Conservation (phyloP, 2,888 invertebrate genomes). For the Lithophane socia region DNA sequence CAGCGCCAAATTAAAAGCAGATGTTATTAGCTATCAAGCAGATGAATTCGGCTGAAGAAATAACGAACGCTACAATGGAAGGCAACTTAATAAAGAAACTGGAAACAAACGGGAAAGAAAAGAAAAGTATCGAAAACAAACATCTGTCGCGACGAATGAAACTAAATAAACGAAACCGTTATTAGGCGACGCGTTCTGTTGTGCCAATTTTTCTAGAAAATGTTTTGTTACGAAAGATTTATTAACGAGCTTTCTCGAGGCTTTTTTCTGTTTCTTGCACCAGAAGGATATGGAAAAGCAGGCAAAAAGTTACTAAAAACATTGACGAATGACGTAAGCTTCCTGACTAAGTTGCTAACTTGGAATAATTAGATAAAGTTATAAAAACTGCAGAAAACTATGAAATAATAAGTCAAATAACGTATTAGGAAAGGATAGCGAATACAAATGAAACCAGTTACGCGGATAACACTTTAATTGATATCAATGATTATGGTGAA, state of each 20-base stretch:
- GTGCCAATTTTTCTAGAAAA: slow-evolving; percentile 29
- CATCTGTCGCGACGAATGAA: slow-evolving; percentile 71
- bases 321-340: not conserved
- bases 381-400: slow-evolving; percentile 12
- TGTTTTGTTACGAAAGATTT: slow-evolving; percentile 19
- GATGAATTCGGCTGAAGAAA: slow-evolving; percentile 53
- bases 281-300: not conserved
- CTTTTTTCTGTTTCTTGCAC: not conserved
- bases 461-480: slow-evolving; percentile 21
- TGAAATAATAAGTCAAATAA: slow-evolving; percentile 11
- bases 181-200: slow-evolving; percentile 45
- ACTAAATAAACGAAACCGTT: slow-evolving; percentile 55
- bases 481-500: slow-evolving; percentile 15
- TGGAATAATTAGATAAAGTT: not conserved
- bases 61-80: slow-evolving; percentile 55
- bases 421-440: not conserved
- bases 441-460: slow-evolving; percentile 20
- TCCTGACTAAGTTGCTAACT: not conserved
- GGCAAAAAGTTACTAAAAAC: not conserved
- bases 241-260: slow-evolving; percentile 30
- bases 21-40: slow-evolving; percentile 55
- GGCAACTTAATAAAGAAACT: slow-evolving; percentile 61
- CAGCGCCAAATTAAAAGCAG: slow-evolving; percentile 39
- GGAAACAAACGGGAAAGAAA: slow-evolving; percentile 63
- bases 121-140: slow-evolving; percentile 69